Base-by-base conservation (phyloP, 2,797 vertebrate genomes). In the Paguma larvata region DNA sequence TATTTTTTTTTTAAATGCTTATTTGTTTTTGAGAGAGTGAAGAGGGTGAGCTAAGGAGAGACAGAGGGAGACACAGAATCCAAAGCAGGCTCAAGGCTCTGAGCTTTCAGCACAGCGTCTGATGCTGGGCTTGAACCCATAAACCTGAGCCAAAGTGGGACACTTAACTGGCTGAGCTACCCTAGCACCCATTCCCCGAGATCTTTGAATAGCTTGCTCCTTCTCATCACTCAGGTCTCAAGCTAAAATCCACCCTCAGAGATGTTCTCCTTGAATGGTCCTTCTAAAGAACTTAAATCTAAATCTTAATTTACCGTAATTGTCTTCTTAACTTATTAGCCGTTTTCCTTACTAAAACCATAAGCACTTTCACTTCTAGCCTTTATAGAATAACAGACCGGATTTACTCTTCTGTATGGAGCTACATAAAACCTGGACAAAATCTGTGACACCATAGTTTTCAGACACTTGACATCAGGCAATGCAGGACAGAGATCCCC, bases 211-310 rank as follows among this genome's bases (percentile, higher is more conserved):
- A 27, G 5, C 63, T 73, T 92, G 32, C 27, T 83, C 48, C 44
- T 89, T 85, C 72, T 85, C 53, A 95, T 70, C 19, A 67, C 38
- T 79, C 25, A 51, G 5, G 5, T 91, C 32, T 95, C 53, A 83
- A 62, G 32, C 25, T 56, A 53, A 91, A 95, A 91, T 67, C 10
- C 30, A 72, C 65, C 30, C 7, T 94, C 62, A 92, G 7, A 80
- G 53, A 77, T 7, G 3, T 62, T 41, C 94, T 88, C 73, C 19
- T 21, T 30, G 25, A 90, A 95, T 7, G 84, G 16, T 77, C 65
- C 80, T 80, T 85, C 70, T 72, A 51, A 91, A 94, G 53, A 96
- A 75, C n/a, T 9, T 41, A 94, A 27, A 92, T 88, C 44, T 41
- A 94, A 27, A 90, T 88, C 44, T 75, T 27, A 84, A 92, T 87